Base-by-base conservation (phyloP, 53 echinoderm and acorn worm genomes). In the Astropecten irregularis region DNA sequence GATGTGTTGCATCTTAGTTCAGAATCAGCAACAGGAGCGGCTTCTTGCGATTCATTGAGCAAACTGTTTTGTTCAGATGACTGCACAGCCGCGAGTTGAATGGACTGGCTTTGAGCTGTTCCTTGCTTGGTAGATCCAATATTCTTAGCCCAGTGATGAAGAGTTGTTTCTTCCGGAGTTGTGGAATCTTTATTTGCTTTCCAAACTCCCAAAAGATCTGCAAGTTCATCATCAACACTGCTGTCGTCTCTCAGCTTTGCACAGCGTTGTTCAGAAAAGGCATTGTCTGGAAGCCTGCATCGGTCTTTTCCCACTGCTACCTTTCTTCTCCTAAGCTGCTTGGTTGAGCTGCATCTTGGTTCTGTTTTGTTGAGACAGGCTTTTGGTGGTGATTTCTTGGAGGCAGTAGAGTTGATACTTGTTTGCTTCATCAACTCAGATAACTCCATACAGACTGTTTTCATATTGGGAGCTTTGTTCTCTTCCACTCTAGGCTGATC, bases 281-380 rank as follows among this genome's bases (percentile, higher is more conserved):
- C n/a, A n/a, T n/a, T n/a, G n/a, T n/a, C n/a, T n/a, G n/a, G n/a
- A n/a, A n/a, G 30, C 38, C 39, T 36, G 38, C 36, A 36, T 29
- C 65, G 65, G 16, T 71, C 71, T 16, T 9, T 46, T 71, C 34
- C 71, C 71, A 20, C 51, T 51, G 18, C 22, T 33, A 49, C 31
- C 15, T 33, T 50, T 32, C 50, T 48, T 19, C 32, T 50, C 7
- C 49, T 49, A 49, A 49, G 49, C 28, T 49, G n/a, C 52, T 71
- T 33, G 14, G 33, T 16, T 18, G 49, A 18, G 10, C 51, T 52
- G 18, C 32, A 48, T 30, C 29, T 30, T 58, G 3, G 59, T n/a
- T n/a, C n/a, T 58, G 29, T 58, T 7, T 28, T 15, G 31, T 58
- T 58, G 9, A 56, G 26, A 56, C 7, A 7, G 56, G 31, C 2